Base-by-base conservation (phyloP, 2,888 invertebrate genomes). In the Dasypogon diadema region DNA sequence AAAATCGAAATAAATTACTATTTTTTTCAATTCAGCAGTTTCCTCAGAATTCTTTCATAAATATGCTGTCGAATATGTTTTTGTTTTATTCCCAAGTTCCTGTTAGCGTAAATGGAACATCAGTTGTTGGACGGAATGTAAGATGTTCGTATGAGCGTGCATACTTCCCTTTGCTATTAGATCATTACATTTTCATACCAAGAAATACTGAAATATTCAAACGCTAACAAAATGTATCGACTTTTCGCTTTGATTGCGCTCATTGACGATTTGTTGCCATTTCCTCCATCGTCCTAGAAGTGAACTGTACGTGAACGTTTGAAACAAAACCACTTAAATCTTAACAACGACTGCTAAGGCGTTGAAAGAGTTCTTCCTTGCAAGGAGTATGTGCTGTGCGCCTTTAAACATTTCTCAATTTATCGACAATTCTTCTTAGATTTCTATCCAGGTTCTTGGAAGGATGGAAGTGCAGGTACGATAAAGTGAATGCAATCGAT, bases 321-420 rank as follows among this genome's bases (percentile, higher is more conserved):
- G 70, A 70, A 70, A 70, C 54, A 70, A 70, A 54, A 70, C 70
- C 70, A 70, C 70, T 70, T 70, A 70, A 70, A 54, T 34, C 70
- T 70, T 70, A 70, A 70, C 54, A 54, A 70, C n/a, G n/a, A 70
- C 70, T 70, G 14, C 54, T 30, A 30, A 54, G 34, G 26, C 51
- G 70, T 54, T 70, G 70, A 70, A 70, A 68, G 70, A 30, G 54
- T 34, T 37, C 21, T 14, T 30, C 22, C 24, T 18, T 6, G 18
- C 30, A n/a, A 48, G 54, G 8, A 70, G 68, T 48, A 24, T 46
- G 21, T 48, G 51, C 68, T 14, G 5, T 48, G 3, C 16, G 70
- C 54, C 70, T 54, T 54, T 70, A 65, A 65, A 65, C 65, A 65
- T 65, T 60, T 65, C 42, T 42, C 65, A 4, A 16, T 46, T 46